phyloP scores from a whole-genome alignment of 2,888 invertebrate genomes.

The Frankliniella fusca region DNA sequence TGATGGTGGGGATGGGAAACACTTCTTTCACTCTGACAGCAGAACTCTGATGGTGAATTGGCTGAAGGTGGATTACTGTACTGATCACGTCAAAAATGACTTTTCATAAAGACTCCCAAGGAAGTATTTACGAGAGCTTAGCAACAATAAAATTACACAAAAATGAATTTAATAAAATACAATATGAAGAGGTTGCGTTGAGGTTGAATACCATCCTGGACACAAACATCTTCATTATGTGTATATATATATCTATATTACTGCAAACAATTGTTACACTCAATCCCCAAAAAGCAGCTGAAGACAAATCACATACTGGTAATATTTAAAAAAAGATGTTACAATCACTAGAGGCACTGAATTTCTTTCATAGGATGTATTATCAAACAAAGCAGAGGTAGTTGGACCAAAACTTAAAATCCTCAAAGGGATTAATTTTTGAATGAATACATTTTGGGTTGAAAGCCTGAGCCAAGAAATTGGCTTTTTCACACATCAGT shows the following conservation, averaged over 20 bases:
- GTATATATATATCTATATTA: background rate
- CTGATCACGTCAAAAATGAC: no score
- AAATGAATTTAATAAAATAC: background rate
- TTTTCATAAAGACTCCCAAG: background rate
- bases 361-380: background rate
- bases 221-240: background rate
- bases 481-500: slow-evolving; percentile 3
- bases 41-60: slow-evolving; percentile 24
- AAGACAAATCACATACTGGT: background rate
- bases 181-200: background rate
- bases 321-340: background rate
- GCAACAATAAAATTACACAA: background rate
- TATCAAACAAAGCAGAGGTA: background rate
- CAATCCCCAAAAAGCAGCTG: background rate
- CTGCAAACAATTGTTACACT: background rate
- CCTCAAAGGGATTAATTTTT: background rate
- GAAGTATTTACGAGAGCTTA: background rate
- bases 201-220: background rate
- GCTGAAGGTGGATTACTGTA: slow-evolving; percentile 17
- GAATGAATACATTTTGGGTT: slow-evolving; percentile 9
- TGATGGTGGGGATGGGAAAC: background rate
- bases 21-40: slow-evolving; percentile 12
- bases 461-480: background rate
- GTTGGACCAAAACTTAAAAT: background rate
- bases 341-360: background rate